phyloP scores from a whole-genome alignment of 2,797 vertebrate genomes.

The Cynodonichthys magdalenae region DNA sequence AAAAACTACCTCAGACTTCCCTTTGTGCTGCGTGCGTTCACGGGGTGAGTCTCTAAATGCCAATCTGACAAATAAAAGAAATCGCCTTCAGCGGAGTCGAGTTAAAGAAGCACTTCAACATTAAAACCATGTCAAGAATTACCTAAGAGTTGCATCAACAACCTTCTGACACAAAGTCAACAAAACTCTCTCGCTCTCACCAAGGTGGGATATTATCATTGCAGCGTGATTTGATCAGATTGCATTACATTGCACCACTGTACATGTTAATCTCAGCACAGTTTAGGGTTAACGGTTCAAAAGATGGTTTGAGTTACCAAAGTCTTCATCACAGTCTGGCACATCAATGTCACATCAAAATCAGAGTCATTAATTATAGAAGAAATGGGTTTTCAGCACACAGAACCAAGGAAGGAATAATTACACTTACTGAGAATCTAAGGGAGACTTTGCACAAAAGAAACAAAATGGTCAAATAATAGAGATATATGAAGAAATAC shows the following conservation, averaged over 20 bases:
- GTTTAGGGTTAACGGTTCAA: constrained; percentile 1
- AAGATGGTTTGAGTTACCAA: background rate
- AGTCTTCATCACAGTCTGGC: background rate
- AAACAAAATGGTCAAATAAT: too few relatives aligned
- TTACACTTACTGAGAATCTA: too few relatives aligned
- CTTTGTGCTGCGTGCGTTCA: background rate
- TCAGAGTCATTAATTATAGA: background rate
- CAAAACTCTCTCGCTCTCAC: background rate
- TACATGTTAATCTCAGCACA: constrained; percentile 8
- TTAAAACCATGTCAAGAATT: constrained; percentile 2
- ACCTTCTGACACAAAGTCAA: constrained; percentile 19
- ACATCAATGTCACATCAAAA: background rate
- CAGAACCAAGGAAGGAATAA: too few relatives aligned
- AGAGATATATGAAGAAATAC: too few relatives aligned
- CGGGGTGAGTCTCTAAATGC: background rate
- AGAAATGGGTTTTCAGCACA: too few relatives aligned
- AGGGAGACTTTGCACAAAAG: too few relatives aligned
- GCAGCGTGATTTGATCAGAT: background rate
- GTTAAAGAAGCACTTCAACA: background rate
- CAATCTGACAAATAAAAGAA: constrained; percentile 10
- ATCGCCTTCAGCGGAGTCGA: background rate
- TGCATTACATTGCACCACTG: constrained; percentile 9
- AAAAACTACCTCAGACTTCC: constrained; percentile 5
- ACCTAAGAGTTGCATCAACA: constrained; percentile 23
- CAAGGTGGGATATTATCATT: constrained; percentile 15